Evolutionary conservation across 2,113 vertebrate genomes (phyloP), one percentile per base, ranked within the genome.

Genomic region (Lanius collurio): DNA sequence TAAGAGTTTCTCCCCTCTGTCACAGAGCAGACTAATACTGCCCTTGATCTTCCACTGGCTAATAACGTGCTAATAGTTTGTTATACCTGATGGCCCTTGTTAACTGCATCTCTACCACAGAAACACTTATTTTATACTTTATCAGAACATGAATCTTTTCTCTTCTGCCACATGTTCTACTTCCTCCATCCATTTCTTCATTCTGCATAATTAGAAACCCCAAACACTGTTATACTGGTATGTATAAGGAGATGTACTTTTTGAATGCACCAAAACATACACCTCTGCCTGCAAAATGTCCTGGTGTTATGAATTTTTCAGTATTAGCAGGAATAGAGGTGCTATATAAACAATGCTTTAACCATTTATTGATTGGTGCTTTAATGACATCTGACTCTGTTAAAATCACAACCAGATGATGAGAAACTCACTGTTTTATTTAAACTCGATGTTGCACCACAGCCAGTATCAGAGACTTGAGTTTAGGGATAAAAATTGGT

Each of bases 261-360:
- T 78, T 63, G 60, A 44, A 75, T 87, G 30, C 56, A 89, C 30
- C 76, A 88, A 86, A 52, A 64, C 76, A 63, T 13, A 33, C 73
- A 67, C 2, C 19, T 70, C 73, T 74, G 44, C 47, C 76, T 93
- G 89, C 67, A 95, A 93, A 96, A 90, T 28, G 24, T 83, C 83
- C 67, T 41, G 39, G 39, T 64, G 31, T 41, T 87, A 95, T 73
- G 62, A 95, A 87, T 95, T 95, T 91, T 96, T 91, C 91, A 95
- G 78, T 64, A 85, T 91, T 91, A 93, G 80, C 53, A 93, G 62
- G 27, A 94, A 87, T 64, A 85, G 81, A 91, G 57, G 87, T 89
- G 37, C 81, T 93, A 68, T 53, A 87, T 87, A 94, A 95, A 93
- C 74, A 93, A 68, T 60, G 41, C 18, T 91, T 89, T 95, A 96